Evolutionary conservation across 2,797 vertebrate species (phyloP).

Genomic region (Rhynchonycteris naso): DNA sequence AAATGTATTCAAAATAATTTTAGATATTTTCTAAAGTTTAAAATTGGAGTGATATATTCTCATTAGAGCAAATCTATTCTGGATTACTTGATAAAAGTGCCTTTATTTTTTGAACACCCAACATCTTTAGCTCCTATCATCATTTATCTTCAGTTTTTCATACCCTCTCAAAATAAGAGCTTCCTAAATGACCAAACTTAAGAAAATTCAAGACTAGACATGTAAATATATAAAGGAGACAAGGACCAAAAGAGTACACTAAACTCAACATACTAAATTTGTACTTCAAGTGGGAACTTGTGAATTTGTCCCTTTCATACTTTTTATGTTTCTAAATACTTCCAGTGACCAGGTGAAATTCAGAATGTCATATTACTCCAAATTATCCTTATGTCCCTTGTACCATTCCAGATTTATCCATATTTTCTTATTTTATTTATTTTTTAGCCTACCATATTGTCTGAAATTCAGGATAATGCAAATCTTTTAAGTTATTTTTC

Average conservation of each 20-base stretch:
- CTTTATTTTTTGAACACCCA: background rate
- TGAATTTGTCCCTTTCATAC: background rate
- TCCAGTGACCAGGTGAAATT: background rate
- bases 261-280: background rate
- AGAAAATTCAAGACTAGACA: background rate
- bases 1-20: background rate
- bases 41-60: background rate
- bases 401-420: background rate
- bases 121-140: background rate
- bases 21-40: background rate
- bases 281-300: background rate
- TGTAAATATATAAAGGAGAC: background rate
- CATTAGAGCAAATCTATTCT: background rate
- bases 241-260: background rate
- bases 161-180: background rate
- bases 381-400: background rate
- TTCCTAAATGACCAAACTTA: background rate
- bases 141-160: background rate
- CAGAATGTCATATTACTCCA: background rate
- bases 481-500: background rate
- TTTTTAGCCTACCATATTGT: background rate
- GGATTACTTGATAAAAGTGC: background rate
- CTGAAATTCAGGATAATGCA: background rate
- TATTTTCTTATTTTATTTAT: background rate
- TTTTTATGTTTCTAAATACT: background rate